Conservation (phyloP, 2,113 vertebrate species). For the Paratilapia polleni region DNA sequence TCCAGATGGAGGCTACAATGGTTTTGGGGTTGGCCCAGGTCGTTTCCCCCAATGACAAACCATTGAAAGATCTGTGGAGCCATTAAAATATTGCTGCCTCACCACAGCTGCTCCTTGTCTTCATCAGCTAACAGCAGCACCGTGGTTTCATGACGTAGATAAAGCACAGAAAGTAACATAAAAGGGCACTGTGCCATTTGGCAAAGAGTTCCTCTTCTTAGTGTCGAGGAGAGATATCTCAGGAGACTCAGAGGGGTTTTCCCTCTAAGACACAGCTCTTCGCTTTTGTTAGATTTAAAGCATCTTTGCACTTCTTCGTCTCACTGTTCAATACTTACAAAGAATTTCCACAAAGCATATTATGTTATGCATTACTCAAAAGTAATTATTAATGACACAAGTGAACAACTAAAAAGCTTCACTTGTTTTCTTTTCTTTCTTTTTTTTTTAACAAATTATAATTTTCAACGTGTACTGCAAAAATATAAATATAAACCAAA, state of each 20-base stretch:
- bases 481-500: background rate
- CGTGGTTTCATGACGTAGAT: conserved; percentile 28
- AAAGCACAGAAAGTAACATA: conserved; percentile 48
- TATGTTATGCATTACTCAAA: background rate
- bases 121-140: conserved; percentile 56
- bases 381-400: background rate
- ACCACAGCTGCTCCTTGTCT: conserved; percentile 42
- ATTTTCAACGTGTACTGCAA: background rate
- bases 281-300: conserved; percentile 11
- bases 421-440: background rate
- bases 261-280: conserved; percentile 28
- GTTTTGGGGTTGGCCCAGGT: conserved; percentile 23
- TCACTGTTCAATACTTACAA: background rate
- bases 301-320: conserved; percentile 17
- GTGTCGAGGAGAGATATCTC: conserved; percentile 45
- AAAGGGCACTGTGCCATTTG: conserved; percentile 70
- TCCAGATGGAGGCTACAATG: conserved; percentile 66
- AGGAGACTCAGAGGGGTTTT: conserved; percentile 21
- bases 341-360: conserved; percentile 31
- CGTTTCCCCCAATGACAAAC: conserved; percentile 24
- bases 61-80: conserved; percentile 52
- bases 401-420: background rate
- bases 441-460: background rate
- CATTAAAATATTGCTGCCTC: conserved; percentile 63
- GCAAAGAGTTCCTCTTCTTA: conserved; percentile 51